Base-by-base conservation (phyloP, 92 coral and sea anemone genomes). In the Pocillopora grandis region DNA sequence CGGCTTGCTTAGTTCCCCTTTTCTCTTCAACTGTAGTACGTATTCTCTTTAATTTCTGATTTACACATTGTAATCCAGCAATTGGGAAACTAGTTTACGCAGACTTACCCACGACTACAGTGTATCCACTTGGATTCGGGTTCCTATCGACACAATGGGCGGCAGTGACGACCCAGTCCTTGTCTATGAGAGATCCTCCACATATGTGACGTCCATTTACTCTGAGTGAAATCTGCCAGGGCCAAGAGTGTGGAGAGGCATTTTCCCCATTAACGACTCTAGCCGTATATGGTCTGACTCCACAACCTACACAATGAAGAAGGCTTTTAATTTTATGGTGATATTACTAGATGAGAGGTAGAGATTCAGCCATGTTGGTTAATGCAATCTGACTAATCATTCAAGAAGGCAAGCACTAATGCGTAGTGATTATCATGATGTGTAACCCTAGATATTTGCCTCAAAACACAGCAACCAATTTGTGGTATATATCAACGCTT, bases 151-250 rank as follows among this genome's bases (percentile, higher is more conserved):
- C 90, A 59, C 90, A 88, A 20, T 88, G 90, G 36, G 90, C 90
- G 2, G 90, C 90, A 4, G 90, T 88, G 16, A 88, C 72, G 58
- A 88, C 90, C 90, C 85, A 82, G 37, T 88, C 87, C 1, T 79
- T 79, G n/a, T 77, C 78, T 37, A 88, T 88, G 6, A 88, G 79
- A 9, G 90, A 88, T 57, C 90, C 90, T 20, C 89, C 89, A 73
- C 89, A 87, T 15, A 87, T 87, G 79, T 87, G 89, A 70, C 86
- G 71, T 3, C 89, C 86, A 62, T 80, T 72, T n/a, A 87, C 89
- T 23, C 89, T 67, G 42, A 87, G 86, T 5, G 89, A 87, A 48
- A 87, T 87, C 89, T 87, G 89, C 89, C 89, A 87, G 1, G 89
- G 89, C 89, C 86, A 87, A 64, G 89, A 64, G 71, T 87, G 89